Percentiles rank a stretch among this genome's conserved stretches.
Conservation (phyloP, 2,113 vertebrate species). For the Colaptes auratus region DNA sequence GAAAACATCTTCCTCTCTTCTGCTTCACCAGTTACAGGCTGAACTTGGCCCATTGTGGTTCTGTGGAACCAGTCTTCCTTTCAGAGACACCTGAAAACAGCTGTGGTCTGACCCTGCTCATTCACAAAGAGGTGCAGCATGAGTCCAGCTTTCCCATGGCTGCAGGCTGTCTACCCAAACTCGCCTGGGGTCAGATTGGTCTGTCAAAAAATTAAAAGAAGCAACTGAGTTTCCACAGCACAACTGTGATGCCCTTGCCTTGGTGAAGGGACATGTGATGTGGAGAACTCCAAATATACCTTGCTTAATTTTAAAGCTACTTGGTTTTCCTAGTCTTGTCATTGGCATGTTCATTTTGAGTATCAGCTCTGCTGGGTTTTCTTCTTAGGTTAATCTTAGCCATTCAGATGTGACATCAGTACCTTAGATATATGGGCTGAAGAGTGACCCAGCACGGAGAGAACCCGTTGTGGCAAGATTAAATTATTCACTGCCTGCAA, state of each 20-base stretch:
- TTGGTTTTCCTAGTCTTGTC: not conserved
- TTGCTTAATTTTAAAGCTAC: not conserved
- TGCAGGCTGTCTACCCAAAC: not conserved
- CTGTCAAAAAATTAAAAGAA: not conserved
- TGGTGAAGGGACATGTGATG: not conserved
- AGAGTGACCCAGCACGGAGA: not conserved
- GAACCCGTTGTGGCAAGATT: not conserved
- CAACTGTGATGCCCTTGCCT: not conserved
- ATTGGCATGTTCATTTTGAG: not conserved
- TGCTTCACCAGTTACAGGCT: not conserved
- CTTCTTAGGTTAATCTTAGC: not conserved
- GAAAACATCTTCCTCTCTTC: not conserved
- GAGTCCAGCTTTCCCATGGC: not conserved
- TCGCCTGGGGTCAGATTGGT: not conserved
- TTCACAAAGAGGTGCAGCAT: not conserved
- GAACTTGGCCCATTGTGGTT: not conserved
- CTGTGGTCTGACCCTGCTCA: not conserved
- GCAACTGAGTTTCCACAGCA: not conserved
- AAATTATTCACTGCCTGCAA: not conserved
- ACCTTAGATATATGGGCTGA: not conserved
- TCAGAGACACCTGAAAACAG: not conserved
- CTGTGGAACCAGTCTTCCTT: not conserved
- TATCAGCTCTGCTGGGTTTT: not conserved
- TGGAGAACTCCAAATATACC: conserved; percentile 21
- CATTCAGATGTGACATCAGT: not conserved